Evolutionary conservation across 64 coral and sea anemone species (phyloP), one percentile per base, ranked within the genome.

Genomic region (Pocillopora verrucosa): DNA sequence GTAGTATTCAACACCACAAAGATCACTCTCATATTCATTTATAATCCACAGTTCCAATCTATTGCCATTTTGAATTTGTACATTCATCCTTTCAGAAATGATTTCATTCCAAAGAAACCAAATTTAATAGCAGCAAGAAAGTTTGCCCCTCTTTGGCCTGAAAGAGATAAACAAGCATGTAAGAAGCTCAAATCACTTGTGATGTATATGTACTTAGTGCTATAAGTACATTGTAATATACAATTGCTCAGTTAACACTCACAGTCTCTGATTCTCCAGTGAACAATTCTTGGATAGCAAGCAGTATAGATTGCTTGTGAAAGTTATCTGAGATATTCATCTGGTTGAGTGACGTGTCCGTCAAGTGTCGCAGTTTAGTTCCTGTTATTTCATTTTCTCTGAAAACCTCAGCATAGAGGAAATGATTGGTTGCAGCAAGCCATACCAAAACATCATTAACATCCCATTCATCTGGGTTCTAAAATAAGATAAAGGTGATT

Each of bases 361-460:
- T 90, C 51, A 94, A 13, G 41, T 15, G 22, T 10, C 62, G 73
- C 17, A 94, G 38, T 73, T 80, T 80, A 2, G 4, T 15, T 26
- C 93, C 93, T 79, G 59, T 57, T 1, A 94, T 87, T 56, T 83
- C 75, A 80, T 73, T 30, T 75, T 84, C 83, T 77, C 75, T 58
- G 68, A 94, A 94, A 56, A 87, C 19, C 36, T 94, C 75, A 25
- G 93, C 93, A 87, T 90, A 94, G 0, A 74, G 34, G 65, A 87
- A 94, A 13, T 87, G 34, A 62, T 91, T 90, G 15, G 88, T 94
- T 7, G 78, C 87, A 19, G 93, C 93, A 15, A 94, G 60, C 93
- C 93, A 94, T 20, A 72, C 9, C 56, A 94, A 86, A 6, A 94
- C 93, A 90, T 94, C 88, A 45, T 91, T 75, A 11, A 82, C 64